Conservation (phyloP, 2,113 vertebrate species). For the Calyptommatus sinebrachiatus region DNA sequence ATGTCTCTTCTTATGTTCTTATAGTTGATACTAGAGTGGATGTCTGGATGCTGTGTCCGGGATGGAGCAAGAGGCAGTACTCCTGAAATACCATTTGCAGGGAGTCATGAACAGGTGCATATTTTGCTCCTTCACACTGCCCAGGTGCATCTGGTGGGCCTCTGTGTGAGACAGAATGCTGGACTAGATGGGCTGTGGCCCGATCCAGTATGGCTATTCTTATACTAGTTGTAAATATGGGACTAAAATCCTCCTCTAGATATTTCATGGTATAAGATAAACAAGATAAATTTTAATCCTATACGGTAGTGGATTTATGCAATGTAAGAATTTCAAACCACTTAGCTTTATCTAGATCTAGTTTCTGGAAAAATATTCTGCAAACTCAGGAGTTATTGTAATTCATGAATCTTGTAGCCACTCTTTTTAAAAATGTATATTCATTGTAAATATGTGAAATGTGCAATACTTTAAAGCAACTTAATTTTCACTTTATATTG, state of each 20-base stretch:
- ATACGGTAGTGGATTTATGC: slow-evolving; percentile 32
- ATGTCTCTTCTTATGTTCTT: no score
- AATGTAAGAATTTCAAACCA: slow-evolving; percentile 46
- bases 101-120: no score
- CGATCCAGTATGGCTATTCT: no score
- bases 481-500: not conserved
- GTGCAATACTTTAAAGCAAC: slow-evolving; percentile 26
- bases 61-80: no score
- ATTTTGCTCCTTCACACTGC: no score
- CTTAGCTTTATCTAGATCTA: slow-evolving; percentile 57
- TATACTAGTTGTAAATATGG: slow-evolving; percentile 9
- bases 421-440: not conserved
- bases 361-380: slow-evolving; percentile 52
- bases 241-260: not conserved
- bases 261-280: slow-evolving; percentile 37
- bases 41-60: no score
- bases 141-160: no score
- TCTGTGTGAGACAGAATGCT: no score
- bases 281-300: slow-evolving; percentile 42
- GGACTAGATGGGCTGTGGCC: no score
- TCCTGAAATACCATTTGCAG: no score
- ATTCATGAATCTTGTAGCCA: slow-evolving; percentile 6
- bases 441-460: slow-evolving; percentile 13
- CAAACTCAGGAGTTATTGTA: slow-evolving; percentile 37
- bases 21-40: no score